Conservation (phyloP, 1,140 invertebrate genomes). For the Caenorhabditis latens region DNA sequence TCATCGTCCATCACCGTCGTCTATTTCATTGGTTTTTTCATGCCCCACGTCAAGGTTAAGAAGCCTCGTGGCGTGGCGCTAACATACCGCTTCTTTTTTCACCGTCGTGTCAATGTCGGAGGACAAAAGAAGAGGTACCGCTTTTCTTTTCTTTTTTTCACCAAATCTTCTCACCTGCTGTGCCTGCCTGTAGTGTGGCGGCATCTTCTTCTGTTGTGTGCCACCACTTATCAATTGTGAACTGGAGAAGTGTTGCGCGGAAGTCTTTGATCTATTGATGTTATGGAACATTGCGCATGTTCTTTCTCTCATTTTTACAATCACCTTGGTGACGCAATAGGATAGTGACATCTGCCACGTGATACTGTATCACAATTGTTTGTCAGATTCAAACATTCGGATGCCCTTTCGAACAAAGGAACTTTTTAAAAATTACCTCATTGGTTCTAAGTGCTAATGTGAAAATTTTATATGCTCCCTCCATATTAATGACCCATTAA, state of each 20-base stretch:
- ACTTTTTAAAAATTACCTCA: too few relatives aligned
- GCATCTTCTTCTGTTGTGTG: constrained; percentile 14
- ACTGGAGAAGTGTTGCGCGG: background rate
- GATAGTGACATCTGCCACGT: background rate
- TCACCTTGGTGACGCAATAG: background rate
- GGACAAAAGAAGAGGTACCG: background rate
- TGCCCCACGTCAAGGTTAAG: constrained; percentile 33
- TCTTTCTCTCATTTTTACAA: background rate
- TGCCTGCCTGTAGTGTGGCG: background rate
- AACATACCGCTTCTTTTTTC: constrained; percentile 47
- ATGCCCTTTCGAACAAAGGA: too few relatives aligned
- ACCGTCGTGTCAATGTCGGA: constrained; percentile 37
- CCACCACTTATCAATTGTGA: constrained; percentile 23
- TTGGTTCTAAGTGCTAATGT: too few relatives aligned
- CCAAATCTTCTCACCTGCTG: constrained; percentile 15
- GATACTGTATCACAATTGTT: background rate
- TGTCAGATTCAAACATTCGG: too few relatives aligned
- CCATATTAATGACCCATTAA: too few relatives aligned
- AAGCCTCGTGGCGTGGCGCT: constrained; percentile 7
- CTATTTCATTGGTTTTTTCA: constrained; percentile 29
- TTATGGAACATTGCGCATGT: background rate
- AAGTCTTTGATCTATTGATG: constrained; percentile 24
- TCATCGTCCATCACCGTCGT: background rate
- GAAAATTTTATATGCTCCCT: too few relatives aligned
- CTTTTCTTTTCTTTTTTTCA: background rate